Evolutionary conservation across 1,140 invertebrate genomes (phyloP).

Genomic region (Caenorhabditis tropicalis): DNA sequence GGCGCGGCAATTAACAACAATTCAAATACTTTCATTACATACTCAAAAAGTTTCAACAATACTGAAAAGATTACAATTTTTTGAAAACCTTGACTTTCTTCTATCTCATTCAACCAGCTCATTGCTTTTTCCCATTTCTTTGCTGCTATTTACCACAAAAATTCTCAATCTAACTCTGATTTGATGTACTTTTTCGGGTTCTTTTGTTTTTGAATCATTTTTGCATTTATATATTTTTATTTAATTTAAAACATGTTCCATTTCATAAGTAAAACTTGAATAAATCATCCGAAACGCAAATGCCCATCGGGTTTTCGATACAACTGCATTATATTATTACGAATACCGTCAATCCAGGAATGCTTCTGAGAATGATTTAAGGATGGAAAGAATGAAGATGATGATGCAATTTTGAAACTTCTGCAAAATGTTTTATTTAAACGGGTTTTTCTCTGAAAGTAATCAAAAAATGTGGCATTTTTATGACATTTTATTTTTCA

Average conservation of each 20-base stretch:
- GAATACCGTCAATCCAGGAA: slow-evolving; percentile 13
- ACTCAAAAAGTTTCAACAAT: too few relatives aligned
- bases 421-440: neutral
- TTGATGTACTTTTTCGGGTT: slow-evolving; percentile 19
- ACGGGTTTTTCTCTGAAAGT: too few relatives aligned
- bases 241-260: neutral
- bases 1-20: too few relatives aligned
- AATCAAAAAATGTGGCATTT: too few relatives aligned
- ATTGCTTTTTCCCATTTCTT: slow-evolving; percentile 18
- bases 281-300: slow-evolving; percentile 28
- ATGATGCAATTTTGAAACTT: neutral
- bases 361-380: neutral
- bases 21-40: too few relatives aligned
- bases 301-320: slow-evolving; percentile 30
- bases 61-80: too few relatives aligned
- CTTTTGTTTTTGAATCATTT: neutral
- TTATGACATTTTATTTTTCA: too few relatives aligned
- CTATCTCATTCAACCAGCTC: neutral
- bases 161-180: slow-evolving; percentile 15
- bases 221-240: neutral
- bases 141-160: neutral
- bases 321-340: slow-evolving; percentile 14
- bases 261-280: neutral
- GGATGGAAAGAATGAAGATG: neutral
- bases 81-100: neutral